Base-by-base conservation (phyloP, 2,888 invertebrate species). In the Drosophila nr. fundita region DNA sequence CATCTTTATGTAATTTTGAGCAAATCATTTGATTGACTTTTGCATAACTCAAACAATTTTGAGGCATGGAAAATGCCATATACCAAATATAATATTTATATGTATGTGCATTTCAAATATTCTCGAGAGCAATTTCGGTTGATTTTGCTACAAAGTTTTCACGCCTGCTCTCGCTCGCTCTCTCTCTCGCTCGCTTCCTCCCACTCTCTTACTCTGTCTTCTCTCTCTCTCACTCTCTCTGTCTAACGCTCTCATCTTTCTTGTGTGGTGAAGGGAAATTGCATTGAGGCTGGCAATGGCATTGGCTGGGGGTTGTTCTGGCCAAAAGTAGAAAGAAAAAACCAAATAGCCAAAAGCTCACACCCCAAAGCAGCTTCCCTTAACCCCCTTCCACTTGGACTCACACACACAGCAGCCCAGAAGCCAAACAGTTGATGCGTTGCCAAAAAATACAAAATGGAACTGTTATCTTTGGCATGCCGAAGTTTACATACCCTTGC, bases 251-350 rank as follows among this genome's bases (percentile, higher is more conserved):
- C 81, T 66, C 78, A 69, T 52, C 62, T 55, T 50, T 45, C 65
- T 58, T 49, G 32, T 68, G 68, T 65, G 80, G 71, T 40, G 68
- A 81, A 76, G 74, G 61, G 69, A 85, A 89, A 87, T 75, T 82
- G 81, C 82, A 91, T 87, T 91, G 91, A 90, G 91, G 91, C 83
- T 91, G 90, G 90, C 91, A 91, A 91, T 91, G 90, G 90, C 91
- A 91, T 88, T 91, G 90, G 80, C 61, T 78, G 65, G 80, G 87
- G 86, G 89, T 79, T 81, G 89, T 67, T 83, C 74, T 65, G 63
- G 42, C 78, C 66, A 83, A 69, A 68, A 70, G 53, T 40, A 30
- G 38, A 62, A 64, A 63, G 54, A 65, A n/a, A 50, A 30, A 30
- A 13, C 54, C 49, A 6, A 50, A 42, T 57, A 57, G 8, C n/a